phyloP scores from a whole-genome alignment of 2,888 invertebrate species.

The Mantis religiosa region DNA sequence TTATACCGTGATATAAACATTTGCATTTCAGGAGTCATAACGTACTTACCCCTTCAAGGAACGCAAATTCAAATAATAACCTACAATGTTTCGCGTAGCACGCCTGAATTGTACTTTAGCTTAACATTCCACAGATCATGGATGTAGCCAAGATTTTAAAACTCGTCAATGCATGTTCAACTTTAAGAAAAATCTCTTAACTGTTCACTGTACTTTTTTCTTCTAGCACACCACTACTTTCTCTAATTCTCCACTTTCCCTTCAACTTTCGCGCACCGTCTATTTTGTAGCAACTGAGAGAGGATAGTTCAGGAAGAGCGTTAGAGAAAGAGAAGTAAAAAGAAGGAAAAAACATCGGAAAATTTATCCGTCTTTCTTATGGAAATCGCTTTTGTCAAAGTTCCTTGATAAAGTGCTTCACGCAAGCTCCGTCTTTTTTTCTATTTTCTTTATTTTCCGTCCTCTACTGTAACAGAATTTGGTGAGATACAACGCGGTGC shows the following conservation, averaged over 20 bases:
- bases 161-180: background rate
- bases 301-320: background rate
- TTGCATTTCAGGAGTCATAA: too few species aligned
- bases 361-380: background rate
- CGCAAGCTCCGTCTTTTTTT: background rate
- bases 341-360: background rate
- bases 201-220: background rate
- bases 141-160: too few species aligned
- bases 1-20: too few species aligned
- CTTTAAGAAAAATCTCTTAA: background rate
- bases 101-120: too few species aligned
- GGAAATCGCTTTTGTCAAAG: background rate
- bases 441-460: background rate
- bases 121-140: too few species aligned
- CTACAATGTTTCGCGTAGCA: too few species aligned
- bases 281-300: background rate
- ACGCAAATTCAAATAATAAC: too few species aligned
- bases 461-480: background rate
- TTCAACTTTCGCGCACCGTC: background rate
- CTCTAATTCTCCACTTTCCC: background rate
- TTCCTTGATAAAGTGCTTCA: background rate
- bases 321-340: background rate
- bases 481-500: background rate
- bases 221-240: background rate
- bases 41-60: too few species aligned